A percentile compares a stretch with the other conserved stretches of the same genome.
Evolutionary conservation across 2,113 vertebrate species (phyloP).

Genomic region (Elephantulus edwardii): DNA sequence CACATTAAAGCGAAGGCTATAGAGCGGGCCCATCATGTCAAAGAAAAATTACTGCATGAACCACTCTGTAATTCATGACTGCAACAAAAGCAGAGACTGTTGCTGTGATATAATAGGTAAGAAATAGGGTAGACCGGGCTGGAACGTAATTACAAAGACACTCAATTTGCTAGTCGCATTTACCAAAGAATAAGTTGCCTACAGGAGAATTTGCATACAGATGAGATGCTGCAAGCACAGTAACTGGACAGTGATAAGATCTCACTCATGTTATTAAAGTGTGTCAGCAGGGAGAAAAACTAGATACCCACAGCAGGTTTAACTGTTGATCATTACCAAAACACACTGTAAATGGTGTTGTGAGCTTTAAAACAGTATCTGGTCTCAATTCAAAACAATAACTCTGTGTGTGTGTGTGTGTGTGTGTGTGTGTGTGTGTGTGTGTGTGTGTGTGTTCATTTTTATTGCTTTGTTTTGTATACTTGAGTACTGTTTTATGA

Average conservation of each 20-base stretch:
- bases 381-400: not conserved
- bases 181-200: slow-evolving; percentile 82
- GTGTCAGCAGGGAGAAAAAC: slow-evolving; percentile 67
- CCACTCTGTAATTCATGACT: slow-evolving; percentile 65
- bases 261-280: slow-evolving; percentile 80
- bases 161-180: slow-evolving; percentile 78
- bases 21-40: slow-evolving; percentile 28
- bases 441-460: not conserved
- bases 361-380: slow-evolving; percentile 16
- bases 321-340: slow-evolving; percentile 76
- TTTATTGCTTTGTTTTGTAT: not conserved
- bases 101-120: slow-evolving; percentile 76
- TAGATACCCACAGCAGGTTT: slow-evolving; percentile 66
- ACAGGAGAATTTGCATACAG: slow-evolving; percentile 86
- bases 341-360: slow-evolving; percentile 44
- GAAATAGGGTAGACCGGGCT: slow-evolving; percentile 76
- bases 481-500: slow-evolving; percentile 34
- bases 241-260: slow-evolving; percentile 82
- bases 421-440: not conserved
- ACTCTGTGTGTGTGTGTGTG: not conserved
- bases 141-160: slow-evolving; percentile 78
- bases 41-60: slow-evolving; percentile 67
- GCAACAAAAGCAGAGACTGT: slow-evolving; percentile 64
- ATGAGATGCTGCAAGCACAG: slow-evolving; percentile 83
- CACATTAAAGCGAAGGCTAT: not conserved